Base-by-base conservation (phyloP, 2,888 invertebrate species). In the Oithona nana region DNA sequence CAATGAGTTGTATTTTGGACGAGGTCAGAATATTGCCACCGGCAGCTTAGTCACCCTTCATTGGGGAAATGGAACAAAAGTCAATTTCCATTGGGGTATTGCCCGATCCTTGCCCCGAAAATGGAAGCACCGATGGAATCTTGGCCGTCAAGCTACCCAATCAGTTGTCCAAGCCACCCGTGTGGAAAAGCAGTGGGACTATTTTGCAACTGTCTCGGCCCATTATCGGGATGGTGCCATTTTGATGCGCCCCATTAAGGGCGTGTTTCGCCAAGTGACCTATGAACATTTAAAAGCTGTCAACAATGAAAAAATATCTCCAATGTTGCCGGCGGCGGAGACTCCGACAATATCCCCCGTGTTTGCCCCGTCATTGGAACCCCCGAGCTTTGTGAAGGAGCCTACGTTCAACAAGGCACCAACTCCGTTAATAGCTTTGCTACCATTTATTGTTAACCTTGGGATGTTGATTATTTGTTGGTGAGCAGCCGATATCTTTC, bases 141-240 rank as follows among this genome's bases (percentile, higher is more conserved):
- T 57, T 11, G 39, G 39, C 39, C 16, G 8, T 39, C 8, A 16
- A 6, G 39, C 6, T 11, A 39, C 6, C 6, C 26, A 24, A 3
- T 22, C 48, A 11, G 24, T 49, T 20, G n/a, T 20, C 24, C 50
- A 49, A 20, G 59, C 59, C 20, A 50, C 49, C 16, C 22, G 29
- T 20, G 20, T 49, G 13, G 50, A 48, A 11, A n/a, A 26, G 26
- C 24, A 59, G 24, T 49, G 22, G 8, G 59, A 59, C 24, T 59
- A 48, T 28, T 50, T 29, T 1, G 59, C 59, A 3, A 59, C 59
- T 2, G 22, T 59, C 6, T 11, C 29, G 24, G 22, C 59, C 49
- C 59, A 59, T 48, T 59, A 48, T 4, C 3, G 50, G 22, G 59
- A 59, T n/a, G 59, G 59, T 8, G 59, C 59, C 50, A 59, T 59